Conservation (phyloP, 2,888 invertebrate genomes). For the Limnephilus marmoratus region DNA sequence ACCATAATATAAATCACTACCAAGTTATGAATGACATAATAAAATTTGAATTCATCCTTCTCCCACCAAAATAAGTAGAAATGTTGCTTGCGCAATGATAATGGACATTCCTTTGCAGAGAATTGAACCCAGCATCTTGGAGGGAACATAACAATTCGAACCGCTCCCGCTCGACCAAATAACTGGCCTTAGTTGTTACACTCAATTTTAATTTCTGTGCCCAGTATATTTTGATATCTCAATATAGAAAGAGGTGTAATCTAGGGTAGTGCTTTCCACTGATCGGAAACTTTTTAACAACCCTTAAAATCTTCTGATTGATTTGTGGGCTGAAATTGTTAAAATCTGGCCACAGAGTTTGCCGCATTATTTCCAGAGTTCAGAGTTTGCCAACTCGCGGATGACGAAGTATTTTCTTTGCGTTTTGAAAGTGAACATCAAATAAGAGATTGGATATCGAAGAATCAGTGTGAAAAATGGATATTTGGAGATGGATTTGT, state of each 20-base stretch:
- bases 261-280: not conserved
- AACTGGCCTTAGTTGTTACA: too few species aligned
- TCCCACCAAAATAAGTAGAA: too few species aligned
- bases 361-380: not conserved
- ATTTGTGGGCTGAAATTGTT: conserved; percentile 10
- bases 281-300: not conserved
- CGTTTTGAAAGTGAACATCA: not conserved
- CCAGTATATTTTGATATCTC: not conserved
- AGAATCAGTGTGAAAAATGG: not conserved
- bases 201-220: not conserved
- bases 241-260: not conserved
- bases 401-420: not conserved
- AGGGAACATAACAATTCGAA: too few species aligned
- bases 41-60: too few species aligned
- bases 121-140: too few species aligned
- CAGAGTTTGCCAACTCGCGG: not conserved
- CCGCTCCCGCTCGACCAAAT: too few species aligned
- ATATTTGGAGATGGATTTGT: not conserved
- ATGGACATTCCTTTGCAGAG: too few species aligned
- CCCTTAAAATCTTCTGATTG: conserved; percentile 16
- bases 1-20: too few species aligned
- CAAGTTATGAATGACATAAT: too few species aligned
- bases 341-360: not conserved
- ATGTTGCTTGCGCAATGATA: too few species aligned
- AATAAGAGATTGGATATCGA: not conserved